phyloP scores from a whole-genome alignment of 35 echinoderm and acorn worm genomes.

The Anneissia japonica region DNA sequence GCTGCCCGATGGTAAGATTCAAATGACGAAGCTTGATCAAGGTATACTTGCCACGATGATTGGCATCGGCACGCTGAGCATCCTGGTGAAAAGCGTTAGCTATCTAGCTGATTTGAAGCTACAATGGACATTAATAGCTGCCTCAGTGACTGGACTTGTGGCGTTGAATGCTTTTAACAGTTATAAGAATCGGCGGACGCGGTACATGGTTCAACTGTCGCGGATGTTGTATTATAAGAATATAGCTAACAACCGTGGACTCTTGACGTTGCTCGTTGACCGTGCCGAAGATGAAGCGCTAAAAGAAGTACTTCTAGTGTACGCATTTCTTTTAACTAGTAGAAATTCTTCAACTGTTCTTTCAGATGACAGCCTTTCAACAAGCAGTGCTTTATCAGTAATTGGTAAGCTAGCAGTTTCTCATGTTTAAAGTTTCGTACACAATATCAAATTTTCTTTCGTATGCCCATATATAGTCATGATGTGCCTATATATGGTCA shows the following conservation, averaged over 20 bases:
- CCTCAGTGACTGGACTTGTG: slow-evolving; percentile 56
- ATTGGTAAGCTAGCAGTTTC: background rate
- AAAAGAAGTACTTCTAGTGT: slow-evolving; percentile 78
- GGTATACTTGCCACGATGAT: slow-evolving; percentile 56
- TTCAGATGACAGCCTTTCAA: background rate
- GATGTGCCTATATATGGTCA: background rate
- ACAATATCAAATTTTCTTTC: background rate
- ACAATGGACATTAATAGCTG: slow-evolving; percentile 79
- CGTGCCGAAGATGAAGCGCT: slow-evolving; percentile 89
- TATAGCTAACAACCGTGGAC: slow-evolving; percentile 88
- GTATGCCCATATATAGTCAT: background rate
- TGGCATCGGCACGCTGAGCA: slow-evolving; percentile 49
- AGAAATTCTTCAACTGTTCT: slow-evolving; percentile 6
- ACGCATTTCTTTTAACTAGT: slow-evolving; percentile 72
- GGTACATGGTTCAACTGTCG: slow-evolving; percentile 79
- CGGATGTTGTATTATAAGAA: slow-evolving; percentile 94
- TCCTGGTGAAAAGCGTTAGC: slow-evolving; percentile 75
- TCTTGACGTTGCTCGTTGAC: slow-evolving; percentile 77
- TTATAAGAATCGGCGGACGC: slow-evolving; percentile 88
- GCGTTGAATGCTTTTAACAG: slow-evolving; percentile 82
- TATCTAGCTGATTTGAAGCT: slow-evolving; percentile 79
- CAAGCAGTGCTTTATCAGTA: background rate
- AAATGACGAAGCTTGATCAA: slow-evolving; percentile 82
- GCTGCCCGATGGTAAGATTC: slow-evolving; percentile 87
- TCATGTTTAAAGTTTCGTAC: background rate